Percentiles rank a stretch among this genome's conserved stretches.
Evolutionary conservation across 2,888 invertebrate genomes (phyloP).

Genomic region (Calameuta pallipes): DNA sequence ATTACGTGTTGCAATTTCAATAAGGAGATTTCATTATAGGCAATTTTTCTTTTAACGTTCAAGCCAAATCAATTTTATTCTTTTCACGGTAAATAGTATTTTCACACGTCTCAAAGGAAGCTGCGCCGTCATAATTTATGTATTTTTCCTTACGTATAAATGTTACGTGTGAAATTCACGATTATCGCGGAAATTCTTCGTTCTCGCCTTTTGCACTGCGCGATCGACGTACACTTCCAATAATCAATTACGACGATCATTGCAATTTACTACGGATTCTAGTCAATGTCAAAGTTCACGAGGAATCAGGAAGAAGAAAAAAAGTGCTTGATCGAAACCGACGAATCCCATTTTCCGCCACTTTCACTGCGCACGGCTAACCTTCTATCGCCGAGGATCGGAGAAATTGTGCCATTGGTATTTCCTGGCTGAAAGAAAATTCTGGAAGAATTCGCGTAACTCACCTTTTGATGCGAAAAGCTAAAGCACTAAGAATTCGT

Average conservation of each 20-base stretch:
- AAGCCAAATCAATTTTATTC: neutral
- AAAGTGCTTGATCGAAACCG: neutral
- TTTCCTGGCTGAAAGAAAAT: conserved; percentile 23
- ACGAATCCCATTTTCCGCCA: neutral
- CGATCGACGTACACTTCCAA: neutral
- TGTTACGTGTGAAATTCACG: neutral
- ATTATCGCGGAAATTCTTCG: neutral
- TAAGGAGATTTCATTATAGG: neutral
- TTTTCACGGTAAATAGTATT: neutral
- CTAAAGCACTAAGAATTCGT: no score
- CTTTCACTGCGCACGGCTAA: neutral
- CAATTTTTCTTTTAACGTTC: neutral
- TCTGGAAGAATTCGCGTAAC: neutral
- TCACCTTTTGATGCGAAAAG: neutral
- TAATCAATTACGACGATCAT: neutral
- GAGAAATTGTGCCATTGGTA: conserved; percentile 30
- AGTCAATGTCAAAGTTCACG: neutral
- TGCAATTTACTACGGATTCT: neutral
- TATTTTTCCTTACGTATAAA: neutral
- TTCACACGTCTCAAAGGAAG: neutral
- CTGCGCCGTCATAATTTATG: neutral
- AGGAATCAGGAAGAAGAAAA: neutral
- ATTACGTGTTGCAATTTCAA: neutral
- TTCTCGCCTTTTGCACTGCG: neutral
- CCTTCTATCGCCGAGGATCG: conserved; percentile 14